Conservation (phyloP, 2,888 invertebrate species). For the Hybos culiciformis region DNA sequence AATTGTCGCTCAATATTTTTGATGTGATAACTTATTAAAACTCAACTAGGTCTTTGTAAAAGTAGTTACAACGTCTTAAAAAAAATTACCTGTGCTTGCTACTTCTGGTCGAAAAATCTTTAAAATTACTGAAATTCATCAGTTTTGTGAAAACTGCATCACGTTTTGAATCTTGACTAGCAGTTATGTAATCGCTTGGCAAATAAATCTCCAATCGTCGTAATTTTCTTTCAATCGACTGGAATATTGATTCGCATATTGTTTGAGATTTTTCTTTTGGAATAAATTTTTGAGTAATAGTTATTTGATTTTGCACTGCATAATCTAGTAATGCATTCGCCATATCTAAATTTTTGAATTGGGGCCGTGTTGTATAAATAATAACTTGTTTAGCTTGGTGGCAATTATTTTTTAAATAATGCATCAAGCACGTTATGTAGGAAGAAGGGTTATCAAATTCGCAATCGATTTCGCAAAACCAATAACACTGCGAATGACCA, state of each 20-base stretch:
- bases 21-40: too few species aligned
- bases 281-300: conserved; percentile 1
- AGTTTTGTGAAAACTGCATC: neutral
- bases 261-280: neutral
- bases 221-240: neutral
- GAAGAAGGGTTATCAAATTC: neutral
- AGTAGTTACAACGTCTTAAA: too few species aligned
- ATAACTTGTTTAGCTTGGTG: neutral
- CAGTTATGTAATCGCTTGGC: neutral
- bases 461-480: conserved; percentile 1
- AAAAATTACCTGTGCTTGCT: neutral
- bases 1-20: too few species aligned
- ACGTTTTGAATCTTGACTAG: neutral
- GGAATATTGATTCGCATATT: neutral
- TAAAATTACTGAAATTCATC: neutral
- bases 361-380: neutral
- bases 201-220: neutral
- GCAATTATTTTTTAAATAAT: neutral
- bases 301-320: neutral
- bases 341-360: conserved; percentile 1
- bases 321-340: conserved; percentile 1
- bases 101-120: neutral
- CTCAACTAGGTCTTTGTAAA: too few species aligned
- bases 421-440: neutral
- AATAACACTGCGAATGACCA: neutral